Evolutionary conservation across 2,797 vertebrate genomes (phyloP).

Genomic region (Vipera latastei): DNA sequence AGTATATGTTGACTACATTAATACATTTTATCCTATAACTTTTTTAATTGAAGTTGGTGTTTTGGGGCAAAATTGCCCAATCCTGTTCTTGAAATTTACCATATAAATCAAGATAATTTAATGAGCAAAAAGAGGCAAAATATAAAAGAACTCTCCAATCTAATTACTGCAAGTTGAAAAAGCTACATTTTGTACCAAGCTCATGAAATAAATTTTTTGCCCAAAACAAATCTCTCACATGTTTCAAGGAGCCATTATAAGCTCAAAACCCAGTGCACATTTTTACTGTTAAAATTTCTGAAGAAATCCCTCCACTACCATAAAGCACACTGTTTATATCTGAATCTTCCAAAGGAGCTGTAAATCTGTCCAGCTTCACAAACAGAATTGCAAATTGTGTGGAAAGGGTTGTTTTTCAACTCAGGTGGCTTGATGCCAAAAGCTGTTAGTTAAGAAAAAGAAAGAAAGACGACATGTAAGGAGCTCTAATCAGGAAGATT

Average conservation of each 20-base stretch:
- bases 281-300: background rate
- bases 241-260: background rate
- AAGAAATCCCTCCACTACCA: background rate
- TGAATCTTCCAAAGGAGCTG: background rate
- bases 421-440: background rate
- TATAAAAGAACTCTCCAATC: background rate
- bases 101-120: background rate
- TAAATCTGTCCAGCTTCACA: background rate
- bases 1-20: background rate
- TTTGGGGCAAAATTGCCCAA: background rate
- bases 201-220: background rate
- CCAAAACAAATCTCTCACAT: background rate
- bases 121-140: background rate
- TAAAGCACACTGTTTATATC: background rate
- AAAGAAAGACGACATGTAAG: background rate
- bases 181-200: background rate
- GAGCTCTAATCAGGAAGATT: background rate
- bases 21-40: background rate
- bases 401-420: background rate
- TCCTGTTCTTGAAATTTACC: background rate
- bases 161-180: background rate
- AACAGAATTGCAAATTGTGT: background rate
- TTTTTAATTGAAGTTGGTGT: background rate
- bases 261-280: background rate
- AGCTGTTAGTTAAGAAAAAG: background rate